Base-by-base conservation (phyloP, 2,888 invertebrate species). In the Tethea ocularis region DNA sequence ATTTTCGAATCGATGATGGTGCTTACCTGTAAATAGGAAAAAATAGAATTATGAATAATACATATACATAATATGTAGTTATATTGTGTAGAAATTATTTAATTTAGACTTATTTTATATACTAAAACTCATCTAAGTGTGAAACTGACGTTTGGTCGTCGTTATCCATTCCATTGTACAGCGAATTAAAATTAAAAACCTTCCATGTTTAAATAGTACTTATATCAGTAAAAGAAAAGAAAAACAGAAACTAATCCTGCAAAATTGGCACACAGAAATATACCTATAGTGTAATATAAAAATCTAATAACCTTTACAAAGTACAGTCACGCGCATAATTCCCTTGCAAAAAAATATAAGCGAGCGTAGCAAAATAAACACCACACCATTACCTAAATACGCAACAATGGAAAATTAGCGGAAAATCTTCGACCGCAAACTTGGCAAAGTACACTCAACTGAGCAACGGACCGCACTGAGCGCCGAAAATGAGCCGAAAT, bases 401-500 rank as follows among this genome's bases (percentile, higher is more conserved):
- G 61, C 36, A 69, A 80, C 77, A 75, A 73, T 69, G 63, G 74
- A 71, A 75, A 78, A 82, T 81, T 78, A 75, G 69, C 70, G 72
- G 74, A 77, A 83, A 84, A 83, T 87, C 84, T 86, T 86, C 71
- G 73, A 62, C 69, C 73, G 67, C 72, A 68, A 79, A 78, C 75
- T 79, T 80, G 68, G 57, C 65, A 59, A 62, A 57, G 71, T 74
- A 68, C 67, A 68, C 72, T 70, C 57, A 72, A 73, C 68, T 66
- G 72, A 67, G 72, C 73, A 73, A 66, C 68, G 61, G 61, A 64
- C 59, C 68, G 64, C 52, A 46, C 46, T 20, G 46, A 58, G 65
- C 60, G 63, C 71, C 72, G 76, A 76, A 82, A 82, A 82, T 78
- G 78, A 75, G 74, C 78, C 79, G 69, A 87, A 88, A 87, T 86